These are phyloP conservation scores for Rotaria socialis DNA, from an alignment of 2,888 invertebrate genomes.

Conservation along the genomic window DNA sequence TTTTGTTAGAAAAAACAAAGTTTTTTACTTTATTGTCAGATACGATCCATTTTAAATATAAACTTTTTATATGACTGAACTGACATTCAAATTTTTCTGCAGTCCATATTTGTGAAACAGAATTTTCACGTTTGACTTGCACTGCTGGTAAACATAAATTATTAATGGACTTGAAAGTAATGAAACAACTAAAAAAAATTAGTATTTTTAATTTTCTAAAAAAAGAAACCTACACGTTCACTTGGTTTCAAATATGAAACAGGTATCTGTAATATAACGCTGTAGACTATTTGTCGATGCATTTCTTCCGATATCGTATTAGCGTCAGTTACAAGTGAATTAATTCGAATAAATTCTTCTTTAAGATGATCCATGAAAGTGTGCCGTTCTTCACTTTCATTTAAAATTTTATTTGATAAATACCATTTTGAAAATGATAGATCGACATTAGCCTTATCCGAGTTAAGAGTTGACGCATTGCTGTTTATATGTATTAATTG, in stretches of 20 bases:
- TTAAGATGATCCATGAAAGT: background rate
- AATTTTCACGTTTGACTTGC: conserved; percentile 74
- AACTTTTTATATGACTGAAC: conserved; percentile 92
- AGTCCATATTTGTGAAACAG: conserved; percentile 85
- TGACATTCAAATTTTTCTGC: conserved; percentile 98
- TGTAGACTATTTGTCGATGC: conserved; percentile 66
- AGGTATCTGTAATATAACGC: conserved; percentile 94
- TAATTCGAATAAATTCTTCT: background rate
- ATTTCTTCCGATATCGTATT: conserved; percentile 15
- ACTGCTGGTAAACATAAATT: conserved; percentile 92
- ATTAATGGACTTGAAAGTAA: conserved; percentile 53
- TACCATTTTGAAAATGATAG: background rate
- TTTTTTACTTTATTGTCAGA: conserved; percentile 9
- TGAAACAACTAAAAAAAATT: background rate
- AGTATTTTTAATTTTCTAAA: conserved; percentile 71
- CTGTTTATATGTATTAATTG: background rate
- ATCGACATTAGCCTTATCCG: background rate
- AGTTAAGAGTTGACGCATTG: background rate
- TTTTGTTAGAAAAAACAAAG: background rate
- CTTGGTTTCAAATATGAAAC: conserved; percentile 61
- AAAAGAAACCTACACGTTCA: conserved; percentile 64
- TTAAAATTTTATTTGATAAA: background rate
- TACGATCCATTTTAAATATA: conserved; percentile 76
- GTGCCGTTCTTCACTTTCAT: background rate
- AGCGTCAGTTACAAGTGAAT: background rate